Base-by-base conservation (phyloP, 2,888 invertebrate genomes). In the Cetonia aurata region DNA sequence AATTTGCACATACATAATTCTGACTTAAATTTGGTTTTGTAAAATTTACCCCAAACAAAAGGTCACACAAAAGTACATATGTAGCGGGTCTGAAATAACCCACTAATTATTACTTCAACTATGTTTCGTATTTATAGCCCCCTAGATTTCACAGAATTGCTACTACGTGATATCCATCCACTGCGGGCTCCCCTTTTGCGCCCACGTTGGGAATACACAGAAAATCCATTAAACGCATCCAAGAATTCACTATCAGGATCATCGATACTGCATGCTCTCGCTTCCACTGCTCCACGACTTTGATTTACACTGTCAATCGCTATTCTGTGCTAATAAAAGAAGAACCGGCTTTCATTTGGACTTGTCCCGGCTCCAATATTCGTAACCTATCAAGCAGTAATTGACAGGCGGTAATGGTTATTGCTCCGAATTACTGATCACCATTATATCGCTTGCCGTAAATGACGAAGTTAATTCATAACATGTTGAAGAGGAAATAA, bases 181-280 rank as follows among this genome's bases (percentile, higher is more conserved):
- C 25, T 1, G 4, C 13, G 10, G 37, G 12, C n/a, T 33, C 15
- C 33, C 19, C 56, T 56, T 41, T 56, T 31, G 10, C 41, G 56
- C 15, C 41, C 15, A 81, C 81, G 81, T 80, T 78, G 78, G 75
- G 80, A 80, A 82, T 62, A 83, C 83, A 83, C 78, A 81, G 83
- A 81, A 83, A 83, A 82, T 83, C 83, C 83, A 83, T 83, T 83
- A 83, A 81, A 80, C 78, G 79, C 80, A 81, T 81, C 81, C 77
- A 80, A 82, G 80, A 80, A 79, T 78, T 74, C 77, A 73, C 78
- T 77, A 77, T 75, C 74, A 72, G 17, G 60, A 68, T 74, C 74
- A 75, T 74, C 72, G 71, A 73, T 72, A 74, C 73, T 76, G 74
- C 77, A 71, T 67, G 60, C 25, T 3, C 4, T 25, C 25, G 25